Base-by-base conservation (phyloP, 2,888 invertebrate species). In the Acanthopleura granulata region DNA sequence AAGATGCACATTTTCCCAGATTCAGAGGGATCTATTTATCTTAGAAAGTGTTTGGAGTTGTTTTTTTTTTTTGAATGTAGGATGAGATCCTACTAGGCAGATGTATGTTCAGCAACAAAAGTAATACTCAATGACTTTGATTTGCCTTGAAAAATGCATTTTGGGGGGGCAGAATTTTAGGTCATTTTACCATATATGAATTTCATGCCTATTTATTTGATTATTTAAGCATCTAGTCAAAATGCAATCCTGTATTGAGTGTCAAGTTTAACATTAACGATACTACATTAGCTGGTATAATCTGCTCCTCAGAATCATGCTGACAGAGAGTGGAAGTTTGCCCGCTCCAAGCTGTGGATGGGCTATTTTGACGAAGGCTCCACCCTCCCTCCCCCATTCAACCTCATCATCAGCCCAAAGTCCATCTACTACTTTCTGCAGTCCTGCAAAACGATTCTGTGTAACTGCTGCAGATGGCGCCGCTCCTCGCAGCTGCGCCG, bases 251-350 rank as follows among this genome's bases (percentile, higher is more conserved):
- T n/a, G 1, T 61, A 1, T 1, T n/a, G 25, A 6, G 11, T 61
- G 61, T n/a, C 61, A 25, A 6, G 11, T 61, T 22, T 61, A 61
- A 61, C 11, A 11, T 22, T 61, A 25, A n/a, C 9, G n/a, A 61
- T 11, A 61, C 11, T 22, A 6, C 9, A 6, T 40, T 9, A 6
- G 18, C 69, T 40, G 30, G 3, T 49, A 11, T n/a, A 49, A 6
- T 72, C n/a, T 49, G 50, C 14, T 72, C 76, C 80, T 62, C 83
- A 92, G 92, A 92, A 92, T 79, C 92, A 92, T 84, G 92, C 92
- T 0, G 92, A 93, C 82, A 88, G 92, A 81, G 92, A 92, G 82
- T 92, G 92, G 92, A 92, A 93, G 82, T 93, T 92, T 84, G 92
- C 92, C 57, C 88, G 92, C 12, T 92, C 92, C 29, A 92, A 93